phyloP scores from a whole-genome alignment of 2,888 invertebrate species.

The Cepaea hortensis region DNA sequence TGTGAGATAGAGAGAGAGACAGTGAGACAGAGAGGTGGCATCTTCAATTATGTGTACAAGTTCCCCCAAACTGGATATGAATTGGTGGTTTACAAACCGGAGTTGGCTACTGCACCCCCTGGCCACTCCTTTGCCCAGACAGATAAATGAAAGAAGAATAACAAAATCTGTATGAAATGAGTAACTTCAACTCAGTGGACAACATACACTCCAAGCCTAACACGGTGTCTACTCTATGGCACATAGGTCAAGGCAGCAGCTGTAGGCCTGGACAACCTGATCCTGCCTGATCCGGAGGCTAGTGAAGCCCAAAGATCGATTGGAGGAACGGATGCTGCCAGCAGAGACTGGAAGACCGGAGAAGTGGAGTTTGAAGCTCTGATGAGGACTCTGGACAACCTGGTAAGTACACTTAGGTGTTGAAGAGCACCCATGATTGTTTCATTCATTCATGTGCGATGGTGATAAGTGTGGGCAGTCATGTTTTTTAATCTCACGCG shows the following conservation, averaged over 20 bases:
- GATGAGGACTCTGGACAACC: conserved; percentile 97
- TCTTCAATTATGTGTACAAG: too few species aligned
- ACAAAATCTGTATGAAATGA: neutral
- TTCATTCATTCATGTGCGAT: too few species aligned
- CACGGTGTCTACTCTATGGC: neutral
- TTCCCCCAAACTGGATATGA: too few species aligned
- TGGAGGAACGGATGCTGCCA: conserved; percentile 69
- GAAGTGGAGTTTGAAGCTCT: conserved; percentile 97
- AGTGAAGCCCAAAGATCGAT: conserved; percentile 60
- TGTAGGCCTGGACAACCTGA: conserved; percentile 87
- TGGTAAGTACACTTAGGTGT: conserved; percentile 79
- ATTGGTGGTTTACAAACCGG: too few species aligned
- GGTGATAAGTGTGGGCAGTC: too few species aligned
- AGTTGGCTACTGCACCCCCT: too few species aligned
- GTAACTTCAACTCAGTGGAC: neutral
- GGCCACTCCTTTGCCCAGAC: too few species aligned
- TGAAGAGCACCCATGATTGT: too few species aligned
- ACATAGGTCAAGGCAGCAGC: conserved; percentile 83
- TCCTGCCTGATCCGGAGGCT: conserved; percentile 84
- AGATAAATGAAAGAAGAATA: too few species aligned
- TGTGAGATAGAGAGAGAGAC: too few species aligned
- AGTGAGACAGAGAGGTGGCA: too few species aligned
- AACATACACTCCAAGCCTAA: neutral
- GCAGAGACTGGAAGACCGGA: conserved; percentile 88
- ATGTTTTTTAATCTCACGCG: too few species aligned